These are phyloP conservation scores for Parazoanthus darwini DNA, from an alignment of 92 coral and sea anemone species.

Conservation along the genomic window DNA sequence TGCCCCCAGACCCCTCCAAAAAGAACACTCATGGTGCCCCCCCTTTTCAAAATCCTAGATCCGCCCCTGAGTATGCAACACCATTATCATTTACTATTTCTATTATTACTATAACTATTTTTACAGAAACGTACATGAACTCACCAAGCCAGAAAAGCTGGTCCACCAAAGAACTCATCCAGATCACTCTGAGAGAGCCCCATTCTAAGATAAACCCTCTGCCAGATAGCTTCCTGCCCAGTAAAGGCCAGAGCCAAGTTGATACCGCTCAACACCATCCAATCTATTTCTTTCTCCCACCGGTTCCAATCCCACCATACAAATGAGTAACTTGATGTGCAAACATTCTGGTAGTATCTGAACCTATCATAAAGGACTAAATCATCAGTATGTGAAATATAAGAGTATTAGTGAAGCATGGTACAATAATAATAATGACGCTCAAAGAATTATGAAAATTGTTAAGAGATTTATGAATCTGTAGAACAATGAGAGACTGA, in stretches of 20 bases:
- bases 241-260: slow-evolving; percentile 64
- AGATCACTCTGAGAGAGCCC: slow-evolving; percentile 59
- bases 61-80: too few species aligned
- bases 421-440: too few species aligned
- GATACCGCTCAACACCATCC: slow-evolving; percentile 68
- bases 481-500: too few species aligned
- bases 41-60: too few species aligned
- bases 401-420: too few species aligned
- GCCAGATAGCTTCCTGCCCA: slow-evolving; percentile 63
- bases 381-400: too few species aligned
- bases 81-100: too few species aligned
- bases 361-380: slow-evolving; percentile 24
- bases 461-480: too few species aligned
- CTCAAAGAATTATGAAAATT: too few species aligned
- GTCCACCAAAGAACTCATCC: slow-evolving; percentile 51
- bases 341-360: slow-evolving; percentile 60
- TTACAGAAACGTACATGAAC: not conserved
- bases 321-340: slow-evolving; percentile 62
- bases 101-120: too few species aligned
- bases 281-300: slow-evolving; percentile 61
- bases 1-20: too few species aligned
- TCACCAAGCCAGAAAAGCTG: slow-evolving; percentile 61
- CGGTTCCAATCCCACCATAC: slow-evolving; percentile 65
- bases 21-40: too few species aligned
- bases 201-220: slow-evolving; percentile 47